Conservation (phyloP, 2,113 vertebrate species). For the Hemichromis elongatus region DNA sequence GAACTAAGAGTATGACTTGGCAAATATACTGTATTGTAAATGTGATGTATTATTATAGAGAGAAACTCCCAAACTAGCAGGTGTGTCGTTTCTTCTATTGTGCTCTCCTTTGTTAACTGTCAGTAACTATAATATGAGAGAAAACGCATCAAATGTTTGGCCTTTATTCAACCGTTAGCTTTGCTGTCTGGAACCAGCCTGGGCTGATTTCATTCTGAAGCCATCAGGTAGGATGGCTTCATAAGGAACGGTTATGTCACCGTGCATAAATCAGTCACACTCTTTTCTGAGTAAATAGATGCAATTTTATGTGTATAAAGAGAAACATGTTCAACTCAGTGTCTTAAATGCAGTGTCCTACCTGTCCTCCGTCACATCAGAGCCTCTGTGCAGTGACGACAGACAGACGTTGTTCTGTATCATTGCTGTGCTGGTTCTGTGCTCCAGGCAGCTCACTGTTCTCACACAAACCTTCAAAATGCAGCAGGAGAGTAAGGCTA, state of each 20-base stretch:
- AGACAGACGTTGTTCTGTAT: background rate
- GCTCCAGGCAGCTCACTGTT: background rate
- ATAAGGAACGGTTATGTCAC: background rate
- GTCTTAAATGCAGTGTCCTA: too few species aligned
- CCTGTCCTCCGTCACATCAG: background rate
- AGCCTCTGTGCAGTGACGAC: background rate
- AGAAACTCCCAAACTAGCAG: background rate
- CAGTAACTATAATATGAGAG: background rate
- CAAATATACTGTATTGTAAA: background rate
- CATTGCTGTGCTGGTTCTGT: background rate
- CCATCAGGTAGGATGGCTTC: background rate
- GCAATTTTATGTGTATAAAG: background rate
- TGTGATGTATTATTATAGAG: fast-evolving
- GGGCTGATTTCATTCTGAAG: background rate
- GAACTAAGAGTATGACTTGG: background rate
- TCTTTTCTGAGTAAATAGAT: background rate
- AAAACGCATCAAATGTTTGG: background rate
- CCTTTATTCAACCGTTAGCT: background rate
- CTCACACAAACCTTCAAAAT: background rate
- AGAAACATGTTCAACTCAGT: too few species aligned
- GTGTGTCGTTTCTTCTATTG: background rate
- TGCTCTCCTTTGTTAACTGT: background rate
- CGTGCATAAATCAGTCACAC: background rate
- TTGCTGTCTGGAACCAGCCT: background rate
- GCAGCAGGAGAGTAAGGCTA: background rate